Evolutionary conservation across 2,113 vertebrate genomes (phyloP).

Genomic region (Coturnix japonica): DNA sequence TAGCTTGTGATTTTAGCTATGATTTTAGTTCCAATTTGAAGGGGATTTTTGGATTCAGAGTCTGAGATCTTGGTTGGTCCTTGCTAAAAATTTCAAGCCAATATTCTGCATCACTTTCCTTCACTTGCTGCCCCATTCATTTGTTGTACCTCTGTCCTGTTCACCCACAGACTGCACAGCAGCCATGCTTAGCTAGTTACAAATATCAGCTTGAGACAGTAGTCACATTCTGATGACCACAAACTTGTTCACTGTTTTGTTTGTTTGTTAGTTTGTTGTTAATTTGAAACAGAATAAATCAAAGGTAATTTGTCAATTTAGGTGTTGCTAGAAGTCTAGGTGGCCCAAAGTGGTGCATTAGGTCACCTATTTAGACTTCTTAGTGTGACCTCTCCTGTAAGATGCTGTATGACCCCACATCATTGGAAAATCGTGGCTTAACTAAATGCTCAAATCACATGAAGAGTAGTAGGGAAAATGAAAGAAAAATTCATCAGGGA

Average conservation of each 20-base stretch:
- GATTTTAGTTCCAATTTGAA: not conserved
- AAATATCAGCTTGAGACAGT: not conserved
- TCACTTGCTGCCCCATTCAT: accelerated
- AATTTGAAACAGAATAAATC: not conserved
- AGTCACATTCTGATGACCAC: not conserved
- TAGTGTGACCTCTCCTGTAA: not conserved
- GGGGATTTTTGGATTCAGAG: not conserved
- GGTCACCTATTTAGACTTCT: not conserved
- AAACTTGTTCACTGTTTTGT: not conserved
- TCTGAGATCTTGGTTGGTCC: not conserved
- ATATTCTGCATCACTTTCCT: not conserved
- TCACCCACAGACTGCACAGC: not conserved
- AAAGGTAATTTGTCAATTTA: not conserved
- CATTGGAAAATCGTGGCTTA: not conserved
- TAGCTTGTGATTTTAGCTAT: not conserved
- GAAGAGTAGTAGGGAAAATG: not conserved
- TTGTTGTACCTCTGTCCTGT: not conserved
- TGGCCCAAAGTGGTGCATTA: not conserved
- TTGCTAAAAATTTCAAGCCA: not conserved
- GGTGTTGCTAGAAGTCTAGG: not conserved
- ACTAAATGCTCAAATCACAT: not conserved
- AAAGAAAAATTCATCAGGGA: constrained; percentile 52
- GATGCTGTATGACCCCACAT: not conserved
- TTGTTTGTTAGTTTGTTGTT: not conserved
- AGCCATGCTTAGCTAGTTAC: not conserved